Conservation (phyloP, 2,888 invertebrate genomes). For the Lymantria dispar region DNA sequence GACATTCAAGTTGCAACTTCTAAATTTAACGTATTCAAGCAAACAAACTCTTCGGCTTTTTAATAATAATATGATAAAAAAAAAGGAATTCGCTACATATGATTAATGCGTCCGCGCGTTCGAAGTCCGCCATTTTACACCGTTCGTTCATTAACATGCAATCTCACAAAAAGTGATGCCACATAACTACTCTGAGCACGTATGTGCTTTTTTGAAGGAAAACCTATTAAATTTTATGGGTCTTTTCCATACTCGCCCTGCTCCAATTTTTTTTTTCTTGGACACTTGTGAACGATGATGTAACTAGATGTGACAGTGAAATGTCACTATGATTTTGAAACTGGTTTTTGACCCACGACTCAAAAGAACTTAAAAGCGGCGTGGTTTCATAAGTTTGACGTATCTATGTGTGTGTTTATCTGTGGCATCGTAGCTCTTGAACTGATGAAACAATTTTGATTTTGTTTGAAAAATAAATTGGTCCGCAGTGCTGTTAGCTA, state of each 20-base stretch:
- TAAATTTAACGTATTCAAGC: too few relatives aligned
- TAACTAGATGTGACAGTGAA: constrained; percentile 49
- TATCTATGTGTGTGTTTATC: too few relatives aligned
- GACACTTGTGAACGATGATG: constrained; percentile 26
- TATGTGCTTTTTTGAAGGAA: constrained; percentile 73
- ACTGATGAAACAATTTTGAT: too few relatives aligned
- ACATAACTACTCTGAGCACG: constrained; percentile 67
- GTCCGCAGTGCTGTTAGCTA: too few relatives aligned
- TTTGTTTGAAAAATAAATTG: too few relatives aligned
- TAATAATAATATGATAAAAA: background rate
- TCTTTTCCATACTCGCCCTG: constrained; percentile 77
- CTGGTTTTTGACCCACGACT: too few relatives aligned
- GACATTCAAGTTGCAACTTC: too few relatives aligned
- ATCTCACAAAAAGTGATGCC: constrained; percentile 51
- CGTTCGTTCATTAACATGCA: constrained; percentile 51
- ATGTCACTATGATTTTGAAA: too few relatives aligned
- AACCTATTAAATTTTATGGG: constrained; percentile 80
- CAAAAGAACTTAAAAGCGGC: too few relatives aligned
- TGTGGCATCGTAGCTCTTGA: too few relatives aligned
- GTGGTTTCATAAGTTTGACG: too few relatives aligned
- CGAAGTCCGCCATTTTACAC: constrained; percentile 48
- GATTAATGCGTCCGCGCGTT: constrained; percentile 35
- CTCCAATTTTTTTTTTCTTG: constrained; percentile 74
- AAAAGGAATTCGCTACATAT: constrained; percentile 25
- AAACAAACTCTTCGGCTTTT: too few relatives aligned